Conservation (phyloP, 1,140 invertebrate species). For the Dufourea novaeangliae region DNA sequence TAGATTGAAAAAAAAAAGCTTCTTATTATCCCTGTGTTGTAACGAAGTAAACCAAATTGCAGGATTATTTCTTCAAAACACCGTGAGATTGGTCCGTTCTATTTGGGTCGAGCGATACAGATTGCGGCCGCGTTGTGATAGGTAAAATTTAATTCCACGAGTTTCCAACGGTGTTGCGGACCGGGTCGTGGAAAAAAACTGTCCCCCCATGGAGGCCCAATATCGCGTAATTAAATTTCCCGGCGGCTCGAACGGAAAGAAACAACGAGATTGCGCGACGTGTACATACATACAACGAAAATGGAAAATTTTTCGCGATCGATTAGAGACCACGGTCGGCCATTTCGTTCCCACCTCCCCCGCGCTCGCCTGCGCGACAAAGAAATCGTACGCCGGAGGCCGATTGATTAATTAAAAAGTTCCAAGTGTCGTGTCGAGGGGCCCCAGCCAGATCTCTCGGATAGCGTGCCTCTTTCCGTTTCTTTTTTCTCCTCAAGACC, state of each 20-base stretch:
- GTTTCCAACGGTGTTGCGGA: slow-evolving; percentile 12
- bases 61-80: no score
- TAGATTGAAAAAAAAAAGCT: no score
- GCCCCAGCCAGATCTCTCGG: slow-evolving; percentile 5
- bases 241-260: slow-evolving; percentile 14
- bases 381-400: slow-evolving; percentile 9
- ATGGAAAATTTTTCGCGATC: slow-evolving; percentile 51
- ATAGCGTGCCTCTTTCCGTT: slow-evolving; percentile 12
- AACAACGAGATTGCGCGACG: slow-evolving; percentile 25
- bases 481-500: neutral
- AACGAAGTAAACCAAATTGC: no score
- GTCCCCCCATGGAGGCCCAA: slow-evolving; percentile 33
- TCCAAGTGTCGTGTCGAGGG: slow-evolving; percentile 54
- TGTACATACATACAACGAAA: neutral
- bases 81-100: neutral
- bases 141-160: slow-evolving; percentile 26
- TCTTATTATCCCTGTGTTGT: no score
- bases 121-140: slow-evolving; percentile 8
- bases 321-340: slow-evolving; percentile 49
- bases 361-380: slow-evolving; percentile 8
- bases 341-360: slow-evolving; percentile 53
- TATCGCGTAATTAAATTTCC: slow-evolving; percentile 49
- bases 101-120: slow-evolving; percentile 11
- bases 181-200: slow-evolving; percentile 2
- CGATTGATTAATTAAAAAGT: slow-evolving; percentile 68